These are phyloP conservation scores for Pampusana beccarii DNA, from an alignment of 2,113 vertebrate species.

Conservation along the genomic window DNA sequence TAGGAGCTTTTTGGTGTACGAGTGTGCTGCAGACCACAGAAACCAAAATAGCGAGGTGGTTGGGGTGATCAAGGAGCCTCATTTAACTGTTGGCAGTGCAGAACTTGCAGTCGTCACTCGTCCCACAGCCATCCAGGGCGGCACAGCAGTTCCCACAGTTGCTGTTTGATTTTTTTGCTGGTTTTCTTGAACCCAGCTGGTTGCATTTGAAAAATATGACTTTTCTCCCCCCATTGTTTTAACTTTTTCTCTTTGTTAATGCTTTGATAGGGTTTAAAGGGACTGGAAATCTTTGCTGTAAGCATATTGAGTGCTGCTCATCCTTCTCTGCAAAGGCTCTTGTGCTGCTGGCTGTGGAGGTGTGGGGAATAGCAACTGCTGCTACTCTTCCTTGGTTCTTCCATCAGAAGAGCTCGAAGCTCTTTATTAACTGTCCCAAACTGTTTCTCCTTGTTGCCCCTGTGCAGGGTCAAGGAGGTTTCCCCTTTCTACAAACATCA, in stretches of 20 bases:
- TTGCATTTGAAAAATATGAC: neutral
- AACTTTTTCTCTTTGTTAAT: neutral
- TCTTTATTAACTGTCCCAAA: neutral
- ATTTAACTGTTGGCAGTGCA: neutral
- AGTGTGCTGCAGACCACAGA: neutral
- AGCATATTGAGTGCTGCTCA: accelerated
- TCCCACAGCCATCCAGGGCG: accelerated
- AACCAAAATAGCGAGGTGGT: neutral
- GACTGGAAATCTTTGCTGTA: neutral
- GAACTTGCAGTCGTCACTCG: neutral
- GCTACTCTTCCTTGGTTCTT: neutral
- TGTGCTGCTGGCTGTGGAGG: neutral
- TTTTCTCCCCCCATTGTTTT: neutral
- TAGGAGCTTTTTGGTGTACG: neutral
- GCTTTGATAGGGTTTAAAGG: neutral
- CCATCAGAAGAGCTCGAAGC: neutral
- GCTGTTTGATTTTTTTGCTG: neutral
- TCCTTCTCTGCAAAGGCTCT: neutral
- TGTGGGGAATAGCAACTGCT: accelerated
- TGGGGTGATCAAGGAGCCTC: neutral
- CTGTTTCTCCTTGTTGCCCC: neutral
- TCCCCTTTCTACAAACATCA: neutral
- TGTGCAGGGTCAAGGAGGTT: neutral
- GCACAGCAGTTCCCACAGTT: accelerated
- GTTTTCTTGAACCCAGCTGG: neutral